Evolutionary conservation across 2,113 vertebrate genomes (phyloP).

Genomic region (Melanerpes formicivorus): DNA sequence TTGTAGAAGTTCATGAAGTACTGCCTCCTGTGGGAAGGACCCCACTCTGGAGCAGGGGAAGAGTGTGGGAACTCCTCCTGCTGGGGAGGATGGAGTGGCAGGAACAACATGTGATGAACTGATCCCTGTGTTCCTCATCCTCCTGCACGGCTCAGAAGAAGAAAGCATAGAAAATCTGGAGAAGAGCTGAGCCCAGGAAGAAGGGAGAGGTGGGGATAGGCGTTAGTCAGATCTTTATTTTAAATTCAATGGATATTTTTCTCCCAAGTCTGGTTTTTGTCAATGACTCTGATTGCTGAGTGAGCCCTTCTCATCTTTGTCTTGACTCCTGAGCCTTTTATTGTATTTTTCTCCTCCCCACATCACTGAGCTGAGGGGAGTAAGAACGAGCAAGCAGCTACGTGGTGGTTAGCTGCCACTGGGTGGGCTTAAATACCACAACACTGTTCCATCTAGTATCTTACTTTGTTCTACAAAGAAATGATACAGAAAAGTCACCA

Average conservation of each 20-base stretch:
- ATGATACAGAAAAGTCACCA: not conserved
- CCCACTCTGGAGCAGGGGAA: too few species aligned
- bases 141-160: not conserved
- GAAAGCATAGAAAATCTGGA: not conserved
- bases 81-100: not conserved
- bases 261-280: not conserved
- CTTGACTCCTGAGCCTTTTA: not conserved
- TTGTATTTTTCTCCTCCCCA: not conserved
- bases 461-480: not conserved
- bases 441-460: not conserved
- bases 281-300: not conserved
- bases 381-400: not conserved
- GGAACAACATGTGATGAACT: not conserved
- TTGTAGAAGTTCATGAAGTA: too few species aligned
- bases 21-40: too few species aligned
- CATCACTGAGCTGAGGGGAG: not conserved
- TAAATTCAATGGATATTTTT: not conserved
- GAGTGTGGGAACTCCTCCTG: not conserved
- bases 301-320: not conserved
- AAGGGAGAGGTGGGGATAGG: not conserved
- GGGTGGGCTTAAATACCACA: not conserved
- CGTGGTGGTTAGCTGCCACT: not conserved
- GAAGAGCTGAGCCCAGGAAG: too few species aligned
- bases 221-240: not conserved
- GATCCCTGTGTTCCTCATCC: not conserved